Percentiles rank a stretch among this genome's conserved stretches.
Evolutionary conservation across 2,888 invertebrate species (phyloP).

Genomic region (Pheosia gnoma): DNA sequence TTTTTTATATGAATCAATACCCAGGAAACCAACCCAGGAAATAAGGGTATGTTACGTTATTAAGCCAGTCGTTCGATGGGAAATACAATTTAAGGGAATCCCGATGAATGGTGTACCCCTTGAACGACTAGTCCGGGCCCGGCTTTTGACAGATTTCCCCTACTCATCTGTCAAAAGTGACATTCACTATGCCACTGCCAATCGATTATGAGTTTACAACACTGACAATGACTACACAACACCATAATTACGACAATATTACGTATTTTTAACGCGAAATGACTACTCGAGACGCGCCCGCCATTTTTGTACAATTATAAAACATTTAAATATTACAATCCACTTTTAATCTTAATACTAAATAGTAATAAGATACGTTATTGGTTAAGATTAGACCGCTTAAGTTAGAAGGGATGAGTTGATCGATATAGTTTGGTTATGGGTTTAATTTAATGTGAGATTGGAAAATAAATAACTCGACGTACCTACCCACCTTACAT

Average conservation of each 20-base stretch:
- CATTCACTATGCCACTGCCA: no score
- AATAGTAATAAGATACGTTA: slow-evolving; percentile 24
- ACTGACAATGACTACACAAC: neutral
- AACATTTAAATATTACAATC: slow-evolving; percentile 33
- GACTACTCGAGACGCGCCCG: slow-evolving; percentile 28
- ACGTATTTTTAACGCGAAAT: slow-evolving; percentile 18
- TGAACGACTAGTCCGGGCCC: no score
- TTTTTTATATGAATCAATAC: no score
- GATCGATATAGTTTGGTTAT: neutral
- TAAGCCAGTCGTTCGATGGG: no score
- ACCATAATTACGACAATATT: slow-evolving; percentile 15
- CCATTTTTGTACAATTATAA: slow-evolving; percentile 22
- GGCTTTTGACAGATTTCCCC: no score
- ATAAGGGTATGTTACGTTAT: no score
- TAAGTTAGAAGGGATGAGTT: neutral
- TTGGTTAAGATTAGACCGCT: neutral
- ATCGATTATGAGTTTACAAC: no score
- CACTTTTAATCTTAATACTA: slow-evolving; percentile 37
- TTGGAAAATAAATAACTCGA: slow-evolving; percentile 22
- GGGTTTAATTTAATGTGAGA: slow-evolving; percentile 19
- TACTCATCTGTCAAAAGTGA: no score
- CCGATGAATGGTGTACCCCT: no score
- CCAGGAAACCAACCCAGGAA: no score
- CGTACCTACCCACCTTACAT: no score
- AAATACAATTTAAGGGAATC: no score